Evolutionary conservation across 2,888 invertebrate genomes (phyloP).

Genomic region (Actias luna): DNA sequence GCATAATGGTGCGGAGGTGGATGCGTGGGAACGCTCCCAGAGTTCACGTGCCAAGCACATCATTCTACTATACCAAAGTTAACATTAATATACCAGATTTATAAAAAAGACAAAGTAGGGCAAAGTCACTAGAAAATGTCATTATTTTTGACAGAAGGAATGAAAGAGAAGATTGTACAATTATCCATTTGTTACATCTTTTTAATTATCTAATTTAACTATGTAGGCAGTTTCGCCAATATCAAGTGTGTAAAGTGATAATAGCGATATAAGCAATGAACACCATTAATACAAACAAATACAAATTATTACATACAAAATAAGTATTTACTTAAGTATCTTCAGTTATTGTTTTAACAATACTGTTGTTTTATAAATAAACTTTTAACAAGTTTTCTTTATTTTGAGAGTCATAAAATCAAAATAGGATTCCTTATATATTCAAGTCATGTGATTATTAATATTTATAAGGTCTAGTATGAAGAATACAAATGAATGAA

Average conservation of each 20-base stretch:
- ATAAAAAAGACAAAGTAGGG: slow-evolving; percentile 50
- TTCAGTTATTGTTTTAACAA: too few species aligned
- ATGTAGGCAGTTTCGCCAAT: too few species aligned
- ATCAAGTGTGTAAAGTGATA: too few species aligned
- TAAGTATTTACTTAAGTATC: background rate
- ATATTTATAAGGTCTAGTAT: slow-evolving; percentile 40
- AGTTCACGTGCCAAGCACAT: slow-evolving; percentile 73
- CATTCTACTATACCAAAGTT: slow-evolving; percentile 71
- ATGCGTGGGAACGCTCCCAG: slow-evolving; percentile 81
- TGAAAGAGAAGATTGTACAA: too few species aligned
- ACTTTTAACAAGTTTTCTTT: background rate
- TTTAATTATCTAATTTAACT: too few species aligned
- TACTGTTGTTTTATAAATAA: too few species aligned
- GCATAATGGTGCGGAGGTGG: slow-evolving; percentile 80
- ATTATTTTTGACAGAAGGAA: background rate
- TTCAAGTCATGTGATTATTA: slow-evolving; percentile 30
- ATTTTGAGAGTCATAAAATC: background rate
- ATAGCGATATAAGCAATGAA: too few species aligned
- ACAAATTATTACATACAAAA: background rate
- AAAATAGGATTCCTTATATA: slow-evolving; percentile 16
- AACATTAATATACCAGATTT: slow-evolving; percentile 75
- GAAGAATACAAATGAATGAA: slow-evolving; percentile 57
- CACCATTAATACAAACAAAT: too few species aligned
- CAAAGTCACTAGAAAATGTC: slow-evolving; percentile 38
- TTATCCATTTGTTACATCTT: too few species aligned